phyloP scores from a whole-genome alignment of 2,797 vertebrate genomes.

The Cygnus olor region DNA sequence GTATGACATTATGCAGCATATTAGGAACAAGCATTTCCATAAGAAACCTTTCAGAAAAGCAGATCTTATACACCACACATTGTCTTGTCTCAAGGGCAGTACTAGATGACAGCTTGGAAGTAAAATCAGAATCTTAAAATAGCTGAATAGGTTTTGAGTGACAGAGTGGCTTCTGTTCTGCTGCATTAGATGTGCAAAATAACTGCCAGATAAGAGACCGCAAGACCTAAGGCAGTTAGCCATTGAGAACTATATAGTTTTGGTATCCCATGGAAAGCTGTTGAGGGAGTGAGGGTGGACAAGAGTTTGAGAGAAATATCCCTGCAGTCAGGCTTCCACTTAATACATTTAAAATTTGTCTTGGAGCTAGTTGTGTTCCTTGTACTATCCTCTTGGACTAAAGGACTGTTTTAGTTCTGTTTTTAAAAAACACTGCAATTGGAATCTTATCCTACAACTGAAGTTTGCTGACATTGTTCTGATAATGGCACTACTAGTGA shows the following conservation, averaged over 20 bases:
- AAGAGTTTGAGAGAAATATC: background rate
- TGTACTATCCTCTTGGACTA: background rate
- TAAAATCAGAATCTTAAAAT: background rate
- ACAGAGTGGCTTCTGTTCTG: background rate
- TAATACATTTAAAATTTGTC: background rate
- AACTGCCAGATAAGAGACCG: background rate
- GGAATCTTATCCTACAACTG: background rate
- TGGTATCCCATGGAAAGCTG: background rate
- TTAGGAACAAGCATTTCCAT: background rate
- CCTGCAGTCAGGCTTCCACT: background rate
- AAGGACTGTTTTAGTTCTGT: background rate
- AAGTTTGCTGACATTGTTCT: background rate
- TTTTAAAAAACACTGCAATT: background rate
- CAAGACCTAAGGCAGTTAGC: background rate
- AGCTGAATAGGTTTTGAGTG: background rate
- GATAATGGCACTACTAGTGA: background rate
- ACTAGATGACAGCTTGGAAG: background rate
- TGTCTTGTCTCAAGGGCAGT: background rate
- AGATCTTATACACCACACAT: background rate
- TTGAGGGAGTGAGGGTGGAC: background rate
- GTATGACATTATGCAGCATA: background rate
- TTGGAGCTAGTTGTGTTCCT: background rate
- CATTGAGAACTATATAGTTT: background rate
- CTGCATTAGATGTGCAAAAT: background rate
- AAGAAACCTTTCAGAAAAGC: background rate